These are phyloP conservation scores for Cyrtorhinus lividipennis DNA, from an alignment of 1,140 invertebrate species.

Conservation along the genomic window DNA sequence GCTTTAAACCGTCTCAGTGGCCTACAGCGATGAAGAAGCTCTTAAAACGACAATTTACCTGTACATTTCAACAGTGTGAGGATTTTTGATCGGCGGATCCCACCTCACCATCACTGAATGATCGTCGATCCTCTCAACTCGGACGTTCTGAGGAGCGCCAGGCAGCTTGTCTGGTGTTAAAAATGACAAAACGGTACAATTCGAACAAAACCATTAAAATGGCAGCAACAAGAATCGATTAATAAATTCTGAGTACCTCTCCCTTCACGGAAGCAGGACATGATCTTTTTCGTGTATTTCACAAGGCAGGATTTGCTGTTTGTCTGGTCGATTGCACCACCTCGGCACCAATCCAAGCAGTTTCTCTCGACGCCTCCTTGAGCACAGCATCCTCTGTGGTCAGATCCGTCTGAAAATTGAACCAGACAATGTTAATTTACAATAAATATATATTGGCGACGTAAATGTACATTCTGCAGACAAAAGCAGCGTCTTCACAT, in stretches of 20 bases:
- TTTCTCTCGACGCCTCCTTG: constrained; percentile 52
- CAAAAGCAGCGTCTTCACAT: no score
- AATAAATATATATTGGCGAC: neutral
- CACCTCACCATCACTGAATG: constrained; percentile 47
- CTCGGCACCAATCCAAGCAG: constrained; percentile 61
- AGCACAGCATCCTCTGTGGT: constrained; percentile 63
- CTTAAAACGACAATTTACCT: no score
- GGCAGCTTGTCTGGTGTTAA: constrained; percentile 40
- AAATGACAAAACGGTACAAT: no score
- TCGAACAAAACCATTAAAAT: neutral
- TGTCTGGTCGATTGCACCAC: constrained; percentile 38
- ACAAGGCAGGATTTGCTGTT: constrained; percentile 50
- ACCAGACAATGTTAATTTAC: no score
- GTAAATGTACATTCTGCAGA: no score
- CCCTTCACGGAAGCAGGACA: constrained; percentile 65
- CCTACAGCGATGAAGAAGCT: no score
- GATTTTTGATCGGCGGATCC: constrained; percentile 65
- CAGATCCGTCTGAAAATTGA: constrained; percentile 36
- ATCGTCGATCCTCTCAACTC: constrained; percentile 41
- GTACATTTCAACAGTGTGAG: constrained; percentile 65
- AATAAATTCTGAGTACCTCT: constrained; percentile 35
- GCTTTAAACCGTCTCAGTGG: no score
- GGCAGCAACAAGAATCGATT: neutral
- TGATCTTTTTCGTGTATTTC: constrained; percentile 53
- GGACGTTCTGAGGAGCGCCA: constrained; percentile 57